Evolutionary conservation across 2,797 vertebrate genomes (phyloP).

Genomic region (Crenuchus spilurus): DNA sequence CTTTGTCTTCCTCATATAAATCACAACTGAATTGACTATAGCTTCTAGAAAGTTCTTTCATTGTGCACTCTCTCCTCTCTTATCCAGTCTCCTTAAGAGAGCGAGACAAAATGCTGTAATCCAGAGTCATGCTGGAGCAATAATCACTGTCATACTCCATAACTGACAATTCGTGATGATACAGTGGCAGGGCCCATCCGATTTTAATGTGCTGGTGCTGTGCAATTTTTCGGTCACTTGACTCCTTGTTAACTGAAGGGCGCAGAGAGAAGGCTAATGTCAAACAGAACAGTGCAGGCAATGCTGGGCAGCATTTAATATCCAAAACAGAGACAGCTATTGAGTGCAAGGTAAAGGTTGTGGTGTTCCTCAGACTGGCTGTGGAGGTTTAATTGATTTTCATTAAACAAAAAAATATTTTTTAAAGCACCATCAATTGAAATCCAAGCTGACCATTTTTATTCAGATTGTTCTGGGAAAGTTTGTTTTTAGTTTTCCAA

Average conservation of each 20-base stretch:
- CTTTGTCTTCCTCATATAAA: no score
- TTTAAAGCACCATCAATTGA: no score
- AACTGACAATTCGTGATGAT: conserved; percentile 9
- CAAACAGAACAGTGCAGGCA: conserved; percentile 60
- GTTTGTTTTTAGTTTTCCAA: no score
- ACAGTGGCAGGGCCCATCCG: conserved; percentile 40
- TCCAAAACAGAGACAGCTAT: not conserved
- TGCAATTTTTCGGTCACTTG: conserved; percentile 61
- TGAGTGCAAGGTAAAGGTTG: not conserved
- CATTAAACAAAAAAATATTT: no score
- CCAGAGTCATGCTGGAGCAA: conserved; percentile 26
- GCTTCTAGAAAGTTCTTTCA: no score
- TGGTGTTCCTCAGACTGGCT: no score
- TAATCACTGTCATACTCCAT: conserved; percentile 42
- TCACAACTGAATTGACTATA: no score
- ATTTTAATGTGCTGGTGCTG: conserved; percentile 46
- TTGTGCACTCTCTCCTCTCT: no score
- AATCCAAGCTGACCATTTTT: no score
- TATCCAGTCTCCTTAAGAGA: not conserved
- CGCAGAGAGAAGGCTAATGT: conserved; percentile 70
- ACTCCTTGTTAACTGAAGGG: conserved; percentile 69
- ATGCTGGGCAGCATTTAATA: no score
- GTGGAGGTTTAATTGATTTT: no score
- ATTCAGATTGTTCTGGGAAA: no score
- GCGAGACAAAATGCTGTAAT: conserved; percentile 31